phyloP scores from a whole-genome alignment of 1,140 invertebrate species.

The Brachionus rotundiformis region DNA sequence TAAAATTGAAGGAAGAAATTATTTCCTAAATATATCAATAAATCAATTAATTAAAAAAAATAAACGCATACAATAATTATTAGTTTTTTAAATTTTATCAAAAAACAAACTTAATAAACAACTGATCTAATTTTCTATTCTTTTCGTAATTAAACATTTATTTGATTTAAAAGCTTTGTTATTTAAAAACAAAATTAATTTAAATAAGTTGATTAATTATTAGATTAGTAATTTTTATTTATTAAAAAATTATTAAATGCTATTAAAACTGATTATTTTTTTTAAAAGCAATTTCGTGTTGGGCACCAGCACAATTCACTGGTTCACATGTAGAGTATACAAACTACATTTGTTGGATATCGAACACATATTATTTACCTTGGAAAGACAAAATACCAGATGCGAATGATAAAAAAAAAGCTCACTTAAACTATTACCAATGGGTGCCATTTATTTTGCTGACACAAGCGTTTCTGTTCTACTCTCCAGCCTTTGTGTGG shows the following conservation, averaged over 20 bases:
- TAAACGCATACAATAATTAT: too few species aligned
- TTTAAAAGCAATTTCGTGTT: conserved; percentile 74
- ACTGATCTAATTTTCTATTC: too few species aligned
- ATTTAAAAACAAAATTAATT: too few species aligned
- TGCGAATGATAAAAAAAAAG: conserved; percentile 29
- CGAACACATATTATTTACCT: conserved; percentile 65
- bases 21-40: too few species aligned
- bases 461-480: conserved; percentile 61
- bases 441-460: conserved; percentile 63
- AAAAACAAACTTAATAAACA: too few species aligned
- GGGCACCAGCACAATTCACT: conserved; percentile 56
- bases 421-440: conserved; percentile 58
- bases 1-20: too few species aligned
- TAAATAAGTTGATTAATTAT: too few species aligned
- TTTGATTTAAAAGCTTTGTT: too few species aligned
- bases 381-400: conserved; percentile 51
- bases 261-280: neutral
- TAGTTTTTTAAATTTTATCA: too few species aligned
- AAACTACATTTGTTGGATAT: conserved; percentile 64
- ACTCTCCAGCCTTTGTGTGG: conserved; percentile 59
- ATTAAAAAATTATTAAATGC: neutral
- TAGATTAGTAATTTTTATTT: neutral
- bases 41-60: too few species aligned
- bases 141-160: too few species aligned
- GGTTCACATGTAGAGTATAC: conserved; percentile 58